Evolutionary conservation across 1,140 invertebrate species (phyloP).

Genomic region (Dolichoris vasculosae): DNA sequence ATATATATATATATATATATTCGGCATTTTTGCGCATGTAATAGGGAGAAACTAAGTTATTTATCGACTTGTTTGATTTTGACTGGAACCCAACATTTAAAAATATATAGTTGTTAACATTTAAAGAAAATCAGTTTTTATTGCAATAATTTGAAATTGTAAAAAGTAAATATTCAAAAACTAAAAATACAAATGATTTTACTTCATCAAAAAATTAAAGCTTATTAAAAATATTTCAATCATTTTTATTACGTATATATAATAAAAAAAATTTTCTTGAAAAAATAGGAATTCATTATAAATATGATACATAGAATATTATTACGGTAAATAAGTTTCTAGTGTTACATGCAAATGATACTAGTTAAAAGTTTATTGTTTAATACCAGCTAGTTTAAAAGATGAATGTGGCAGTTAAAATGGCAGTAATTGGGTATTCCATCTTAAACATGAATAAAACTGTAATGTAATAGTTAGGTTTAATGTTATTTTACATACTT

Average conservation of each 20-base stretch:
- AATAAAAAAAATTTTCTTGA: not conserved
- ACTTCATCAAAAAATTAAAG: not conserved
- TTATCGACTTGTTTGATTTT: conserved; percentile 23
- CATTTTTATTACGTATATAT: not conserved
- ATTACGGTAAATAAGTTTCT: not conserved
- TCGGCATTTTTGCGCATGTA: conserved; percentile 34
- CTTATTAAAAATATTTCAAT: not conserved
- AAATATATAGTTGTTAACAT: not conserved
- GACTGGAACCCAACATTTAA: not conserved
- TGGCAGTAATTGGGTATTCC: conserved; percentile 2
- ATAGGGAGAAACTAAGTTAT: conserved; percentile 28
- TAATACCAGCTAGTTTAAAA: conserved; percentile 11
- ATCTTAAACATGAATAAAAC: not conserved
- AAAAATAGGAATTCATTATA: not conserved
- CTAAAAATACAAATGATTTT: conserved; percentile 2
- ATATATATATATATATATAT: too few relatives aligned
- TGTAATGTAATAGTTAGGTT: not conserved
- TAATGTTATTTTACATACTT: not conserved
- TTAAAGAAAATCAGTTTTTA: conserved; percentile 18
- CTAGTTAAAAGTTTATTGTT: conserved; percentile 4
- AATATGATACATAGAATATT: not conserved
- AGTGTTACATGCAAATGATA: not conserved
- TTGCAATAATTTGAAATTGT: conserved; percentile 8
- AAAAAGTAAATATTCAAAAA: not conserved
- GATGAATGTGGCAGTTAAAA: conserved; percentile 18